Conservation (phyloP, 2,113 vertebrate genomes). For the Menidia beryllina region DNA sequence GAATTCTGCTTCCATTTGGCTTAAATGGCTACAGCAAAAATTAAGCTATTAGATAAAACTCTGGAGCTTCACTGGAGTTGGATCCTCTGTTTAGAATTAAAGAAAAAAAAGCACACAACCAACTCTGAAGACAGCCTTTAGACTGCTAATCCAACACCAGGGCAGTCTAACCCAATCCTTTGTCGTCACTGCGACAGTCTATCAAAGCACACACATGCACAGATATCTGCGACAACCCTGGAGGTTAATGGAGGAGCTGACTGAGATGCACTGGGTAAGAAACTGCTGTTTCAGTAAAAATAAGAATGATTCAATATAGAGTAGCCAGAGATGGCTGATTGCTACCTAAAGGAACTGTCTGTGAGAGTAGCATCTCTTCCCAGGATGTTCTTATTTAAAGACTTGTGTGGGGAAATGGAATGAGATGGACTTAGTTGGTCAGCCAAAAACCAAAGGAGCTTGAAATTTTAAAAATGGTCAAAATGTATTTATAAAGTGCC, state of each 20-base stretch:
- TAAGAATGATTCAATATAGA: conserved; percentile 36
- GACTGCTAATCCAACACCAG: conserved; percentile 55
- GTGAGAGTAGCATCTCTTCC: conserved; percentile 67
- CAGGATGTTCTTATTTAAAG: conserved; percentile 67
- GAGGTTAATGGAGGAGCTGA: conserved; percentile 57
- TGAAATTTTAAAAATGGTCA: conserved; percentile 81
- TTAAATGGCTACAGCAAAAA: conserved; percentile 71
- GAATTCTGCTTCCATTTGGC: conserved; percentile 73
- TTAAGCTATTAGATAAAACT: conserved; percentile 58
- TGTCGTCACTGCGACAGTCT: conserved; percentile 57
- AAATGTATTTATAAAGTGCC: conserved; percentile 83
- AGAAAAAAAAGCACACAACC: conserved; percentile 77
- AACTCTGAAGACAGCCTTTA: conserved; percentile 63
- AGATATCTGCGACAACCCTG: conserved; percentile 47
- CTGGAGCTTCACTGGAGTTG: conserved; percentile 62
- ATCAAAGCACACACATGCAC: conserved; percentile 73
- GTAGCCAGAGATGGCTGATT: conserved; percentile 54
- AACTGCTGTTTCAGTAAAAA: conserved; percentile 50
- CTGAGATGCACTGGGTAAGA: conserved; percentile 58
- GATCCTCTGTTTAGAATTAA: conserved; percentile 54
- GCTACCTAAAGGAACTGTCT: conserved; percentile 60
- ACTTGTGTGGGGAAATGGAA: conserved; percentile 60
- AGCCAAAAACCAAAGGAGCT: conserved; percentile 92
- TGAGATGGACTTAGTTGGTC: conserved; percentile 74
- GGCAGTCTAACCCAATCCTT: conserved; percentile 63